Percentiles rank a stretch among this genome's conserved stretches.
These are phyloP conservation scores for Lithophane semibrunnea DNA, from an alignment of 2,888 invertebrate species.

Conservation along the genomic window DNA sequence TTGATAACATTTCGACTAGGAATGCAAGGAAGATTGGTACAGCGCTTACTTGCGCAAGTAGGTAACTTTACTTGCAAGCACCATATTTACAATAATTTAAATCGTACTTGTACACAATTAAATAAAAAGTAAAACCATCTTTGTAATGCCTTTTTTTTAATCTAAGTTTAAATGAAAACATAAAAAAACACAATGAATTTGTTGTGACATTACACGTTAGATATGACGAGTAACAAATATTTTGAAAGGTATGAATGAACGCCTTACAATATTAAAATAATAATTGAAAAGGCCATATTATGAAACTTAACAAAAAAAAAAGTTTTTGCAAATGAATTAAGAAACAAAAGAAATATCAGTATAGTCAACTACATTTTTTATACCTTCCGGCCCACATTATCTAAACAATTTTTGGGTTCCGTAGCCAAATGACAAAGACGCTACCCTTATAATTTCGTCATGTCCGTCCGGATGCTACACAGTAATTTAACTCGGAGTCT, in stretches of 20 bases:
- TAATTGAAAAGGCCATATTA: not conserved
- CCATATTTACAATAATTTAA: conserved; percentile 1
- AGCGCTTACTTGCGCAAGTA: conserved; percentile 17
- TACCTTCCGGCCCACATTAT: not conserved
- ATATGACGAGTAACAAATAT: not conserved
- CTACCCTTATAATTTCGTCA: not conserved
- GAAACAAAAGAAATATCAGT: not conserved
- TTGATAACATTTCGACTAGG: conserved; percentile 53
- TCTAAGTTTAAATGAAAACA: not conserved
- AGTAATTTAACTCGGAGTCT: not conserved
- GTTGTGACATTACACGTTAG: conserved; percentile 21
- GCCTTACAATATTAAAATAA: not conserved
- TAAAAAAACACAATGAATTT: conserved; percentile 10
- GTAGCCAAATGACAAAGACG: not conserved
- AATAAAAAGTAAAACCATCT: not conserved
- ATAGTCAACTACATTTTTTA: not conserved
- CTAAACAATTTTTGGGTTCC: not conserved
- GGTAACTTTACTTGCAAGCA: conserved; percentile 8
- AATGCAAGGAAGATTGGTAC: conserved; percentile 20
- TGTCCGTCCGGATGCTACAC: not conserved
- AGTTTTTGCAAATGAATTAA: not conserved
- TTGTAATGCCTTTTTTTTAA: not conserved
- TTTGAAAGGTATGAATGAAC: not conserved
- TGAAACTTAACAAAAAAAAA: not conserved
- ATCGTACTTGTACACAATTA: conserved; percentile 4